Evolutionary conservation across 2,797 vertebrate species (phyloP), one percentile per base, ranked within the genome.

Genomic region (Masticophis lateralis): DNA sequence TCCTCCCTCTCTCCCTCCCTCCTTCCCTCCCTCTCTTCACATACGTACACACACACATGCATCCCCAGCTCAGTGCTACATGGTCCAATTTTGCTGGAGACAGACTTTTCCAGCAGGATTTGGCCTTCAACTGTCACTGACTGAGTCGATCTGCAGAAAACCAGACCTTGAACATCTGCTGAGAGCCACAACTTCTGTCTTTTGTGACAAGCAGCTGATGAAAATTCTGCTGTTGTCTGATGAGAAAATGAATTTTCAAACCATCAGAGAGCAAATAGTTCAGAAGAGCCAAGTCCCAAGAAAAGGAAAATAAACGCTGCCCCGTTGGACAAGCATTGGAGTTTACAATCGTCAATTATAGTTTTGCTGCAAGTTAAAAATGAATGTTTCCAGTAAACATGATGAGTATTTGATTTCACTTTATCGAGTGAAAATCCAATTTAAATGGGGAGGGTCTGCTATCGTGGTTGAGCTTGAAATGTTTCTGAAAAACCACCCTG

Each of bases 331-430:
- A 96, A 97, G 94, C 96, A 91, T 95, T 95, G 95, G 96, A 93
- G 93, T 96, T 96, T 95, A 88, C 94, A 94, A 87, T 88, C 95
- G 94, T 95, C 86, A 55, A 95, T 96, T 96, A 94, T 13, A 95
- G 60, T 20, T 53, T 91, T 89, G 92, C 95, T 92, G 27, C 94
- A 95, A 94, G 93, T 95, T 97, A 97, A 95, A 96, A 96, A 95
- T 96, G 94, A 95, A 95, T 90, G 25, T 96, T 97, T 97, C 94
- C 92, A 97, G 94, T 95, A 97, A 97, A 97, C 91, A 94, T 94
- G 94, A 97, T 95, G 59, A 95, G 53, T 96, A 97, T 96, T 97
- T 97, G 94, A 94, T 97, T 98, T 97, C 95, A 88, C 94, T 95
- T 95, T 95, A 96, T 96, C 97, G 97, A 97, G 95, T 96, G 89